phyloP scores from a whole-genome alignment of 2,797 vertebrate genomes.

The Neosalanx taihuensis region DNA sequence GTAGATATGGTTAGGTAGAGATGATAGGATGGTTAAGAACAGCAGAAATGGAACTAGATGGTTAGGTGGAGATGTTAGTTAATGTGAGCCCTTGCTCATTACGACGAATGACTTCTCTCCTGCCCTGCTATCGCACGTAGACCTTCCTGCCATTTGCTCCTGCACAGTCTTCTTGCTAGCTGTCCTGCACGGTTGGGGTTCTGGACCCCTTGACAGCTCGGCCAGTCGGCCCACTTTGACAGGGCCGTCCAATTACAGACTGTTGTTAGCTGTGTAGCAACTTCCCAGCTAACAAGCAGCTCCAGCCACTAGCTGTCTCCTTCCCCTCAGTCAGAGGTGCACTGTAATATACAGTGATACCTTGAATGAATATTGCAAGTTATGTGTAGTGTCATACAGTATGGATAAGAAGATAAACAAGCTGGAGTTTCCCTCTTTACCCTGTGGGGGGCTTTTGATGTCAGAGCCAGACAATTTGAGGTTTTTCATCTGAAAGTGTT shows the following conservation, averaged over 20 bases:
- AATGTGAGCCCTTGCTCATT: too few species aligned
- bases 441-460: constrained; percentile 41
- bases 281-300: constrained; percentile 67
- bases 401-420: constrained; percentile 36
- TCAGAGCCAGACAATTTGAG: constrained; percentile 44
- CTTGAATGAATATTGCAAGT: constrained; percentile 7
- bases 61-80: too few species aligned
- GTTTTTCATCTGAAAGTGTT: constrained; percentile 30
- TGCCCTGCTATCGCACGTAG: too few species aligned
- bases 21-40: background rate
- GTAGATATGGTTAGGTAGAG: background rate
- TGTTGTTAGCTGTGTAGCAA: constrained; percentile 44
- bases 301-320: constrained; percentile 22
- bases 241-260: constrained; percentile 66
- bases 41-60: too few species aligned
- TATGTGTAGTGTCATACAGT: constrained; percentile 30
- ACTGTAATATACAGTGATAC: background rate
- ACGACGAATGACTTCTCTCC: background rate
- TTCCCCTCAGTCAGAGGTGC: constrained; percentile 43
- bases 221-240: constrained; percentile 57
- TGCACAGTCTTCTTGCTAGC: constrained; percentile 38
- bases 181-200: constrained; percentile 20
- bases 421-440: constrained; percentile 36
- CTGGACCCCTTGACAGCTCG: constrained; percentile 55
- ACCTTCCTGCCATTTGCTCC: constrained; percentile 29